These are phyloP conservation scores for Bufo gargarizans DNA, from an alignment of 2,113 vertebrate species.

Conservation along the genomic window DNA sequence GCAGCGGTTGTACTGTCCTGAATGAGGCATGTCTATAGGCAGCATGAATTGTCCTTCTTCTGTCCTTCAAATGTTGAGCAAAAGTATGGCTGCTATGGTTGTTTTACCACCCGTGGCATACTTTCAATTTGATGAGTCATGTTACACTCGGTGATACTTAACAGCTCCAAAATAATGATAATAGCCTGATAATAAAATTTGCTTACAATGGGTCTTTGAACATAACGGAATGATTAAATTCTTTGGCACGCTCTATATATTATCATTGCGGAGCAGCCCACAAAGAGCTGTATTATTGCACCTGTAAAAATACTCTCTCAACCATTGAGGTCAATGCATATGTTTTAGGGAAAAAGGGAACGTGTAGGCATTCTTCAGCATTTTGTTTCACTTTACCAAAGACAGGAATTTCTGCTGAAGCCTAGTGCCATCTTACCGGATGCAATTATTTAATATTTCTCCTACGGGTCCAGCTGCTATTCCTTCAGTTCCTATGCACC, in stretches of 20 bases:
- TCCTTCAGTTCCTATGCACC: constrained; percentile 59
- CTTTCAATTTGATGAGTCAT: background rate
- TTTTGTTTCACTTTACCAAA: constrained; percentile 61
- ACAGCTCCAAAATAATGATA: constrained; percentile 58
- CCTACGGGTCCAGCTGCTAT: constrained; percentile 67
- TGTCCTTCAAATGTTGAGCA: too few species aligned
- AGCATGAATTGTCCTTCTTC: too few species aligned
- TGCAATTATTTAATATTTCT: constrained; percentile 67
- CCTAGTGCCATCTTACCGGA: constrained; percentile 60
- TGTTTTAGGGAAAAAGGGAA: constrained; percentile 60
- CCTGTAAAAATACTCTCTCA: constrained; percentile 93
- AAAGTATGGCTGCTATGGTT: too few species aligned
- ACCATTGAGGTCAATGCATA: constrained; percentile 70
- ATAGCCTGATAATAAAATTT: constrained; percentile 61
- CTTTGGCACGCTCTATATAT: constrained; percentile 86
- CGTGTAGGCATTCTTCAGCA: constrained; percentile 49
- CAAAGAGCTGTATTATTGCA: constrained; percentile 85
- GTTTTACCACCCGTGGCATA: background rate
- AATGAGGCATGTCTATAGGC: too few species aligned
- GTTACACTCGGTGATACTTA: background rate
- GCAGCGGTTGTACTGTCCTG: too few species aligned
- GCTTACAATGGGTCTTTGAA: constrained; percentile 62
- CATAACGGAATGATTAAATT: constrained; percentile 80
- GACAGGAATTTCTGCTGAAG: constrained; percentile 49
- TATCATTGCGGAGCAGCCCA: constrained; percentile 77